phyloP scores from a whole-genome alignment of 2,797 vertebrate genomes.

The Acrossocheilus fasciatus region DNA sequence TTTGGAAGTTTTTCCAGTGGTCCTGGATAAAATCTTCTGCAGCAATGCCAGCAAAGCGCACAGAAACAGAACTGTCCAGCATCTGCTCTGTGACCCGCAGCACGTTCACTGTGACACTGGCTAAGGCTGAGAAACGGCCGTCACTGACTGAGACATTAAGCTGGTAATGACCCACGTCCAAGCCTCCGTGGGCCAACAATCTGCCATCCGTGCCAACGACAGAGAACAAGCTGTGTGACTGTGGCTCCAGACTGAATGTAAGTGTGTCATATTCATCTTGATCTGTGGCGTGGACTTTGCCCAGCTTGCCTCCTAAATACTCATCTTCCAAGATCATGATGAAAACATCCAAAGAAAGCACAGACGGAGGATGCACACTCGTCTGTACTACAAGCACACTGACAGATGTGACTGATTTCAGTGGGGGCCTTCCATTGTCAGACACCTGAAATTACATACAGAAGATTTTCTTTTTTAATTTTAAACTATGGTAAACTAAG shows the following conservation, averaged over 20 bases:
- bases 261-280: constrained; percentile 86
- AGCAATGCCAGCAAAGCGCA: constrained; percentile 82
- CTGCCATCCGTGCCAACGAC: constrained; percentile 83
- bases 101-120: constrained; percentile 81
- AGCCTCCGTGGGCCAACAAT: constrained; percentile 79
- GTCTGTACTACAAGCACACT: constrained; percentile 82
- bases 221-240: constrained; percentile 76
- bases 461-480: not conserved
- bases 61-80: constrained; percentile 77
- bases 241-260: constrained; percentile 77
- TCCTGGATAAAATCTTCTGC: constrained; percentile 85
- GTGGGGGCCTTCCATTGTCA: constrained; percentile 83
- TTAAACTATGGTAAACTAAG: not conserved
- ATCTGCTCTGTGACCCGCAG: constrained; percentile 78
- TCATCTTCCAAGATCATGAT: constrained; percentile 82
- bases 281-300: constrained; percentile 86
- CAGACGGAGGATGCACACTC: constrained; percentile 83
- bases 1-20: constrained; percentile 86
- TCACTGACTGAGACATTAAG: constrained; percentile 86
- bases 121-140: constrained; percentile 78
- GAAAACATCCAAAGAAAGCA: constrained; percentile 85
- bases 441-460: constrained; percentile 72
- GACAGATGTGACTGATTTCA: constrained; percentile 79
- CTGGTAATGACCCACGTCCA: constrained; percentile 83
- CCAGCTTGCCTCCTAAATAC: constrained; percentile 85